Conservation (phyloP, 2,888 invertebrate species). For the Chironomus tentans region DNA sequence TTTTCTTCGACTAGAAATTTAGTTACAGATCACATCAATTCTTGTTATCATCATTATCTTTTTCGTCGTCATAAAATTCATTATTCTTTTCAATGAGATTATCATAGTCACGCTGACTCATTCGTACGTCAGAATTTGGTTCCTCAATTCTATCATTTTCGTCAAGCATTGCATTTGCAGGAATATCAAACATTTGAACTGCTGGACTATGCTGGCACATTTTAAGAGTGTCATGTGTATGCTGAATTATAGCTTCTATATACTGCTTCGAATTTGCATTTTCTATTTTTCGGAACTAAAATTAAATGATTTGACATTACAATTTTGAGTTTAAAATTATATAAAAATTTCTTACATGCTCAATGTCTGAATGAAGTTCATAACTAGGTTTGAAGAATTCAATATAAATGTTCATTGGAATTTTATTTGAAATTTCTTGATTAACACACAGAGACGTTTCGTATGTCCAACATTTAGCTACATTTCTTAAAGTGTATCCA, state of each 20-base stretch:
- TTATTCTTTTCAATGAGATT: slow-evolving; percentile 73
- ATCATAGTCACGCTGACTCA: slow-evolving; percentile 69
- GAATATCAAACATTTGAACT: slow-evolving; percentile 95
- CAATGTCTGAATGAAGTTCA: not conserved
- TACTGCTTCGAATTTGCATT: slow-evolving; percentile 96
- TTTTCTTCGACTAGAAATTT: too few species aligned
- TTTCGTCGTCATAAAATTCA: slow-evolving; percentile 64
- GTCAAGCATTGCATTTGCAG: slow-evolving; percentile 67
- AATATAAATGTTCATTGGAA: slow-evolving; percentile 92
- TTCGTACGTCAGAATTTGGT: slow-evolving; percentile 71
- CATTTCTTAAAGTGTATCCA: slow-evolving; percentile 88
- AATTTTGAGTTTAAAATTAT: not conserved
- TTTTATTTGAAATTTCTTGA: slow-evolving; percentile 85
- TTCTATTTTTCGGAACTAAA: slow-evolving; percentile 49
- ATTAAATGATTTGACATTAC: not conserved
- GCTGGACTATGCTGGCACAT: slow-evolving; percentile 89
- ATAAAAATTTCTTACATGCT: not conserved
- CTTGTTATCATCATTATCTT: not conserved
- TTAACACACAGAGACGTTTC: slow-evolving; percentile 92
- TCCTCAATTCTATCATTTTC: slow-evolving; percentile 61
- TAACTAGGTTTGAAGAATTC: slow-evolving; percentile 98
- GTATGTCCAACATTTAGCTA: slow-evolving; percentile 98
- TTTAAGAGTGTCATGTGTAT: slow-evolving; percentile 86
- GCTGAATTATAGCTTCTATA: slow-evolving; percentile 79
- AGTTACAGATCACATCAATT: too few species aligned